Conservation (phyloP, 2,797 vertebrate species). For the Eulemur mongoz region DNA sequence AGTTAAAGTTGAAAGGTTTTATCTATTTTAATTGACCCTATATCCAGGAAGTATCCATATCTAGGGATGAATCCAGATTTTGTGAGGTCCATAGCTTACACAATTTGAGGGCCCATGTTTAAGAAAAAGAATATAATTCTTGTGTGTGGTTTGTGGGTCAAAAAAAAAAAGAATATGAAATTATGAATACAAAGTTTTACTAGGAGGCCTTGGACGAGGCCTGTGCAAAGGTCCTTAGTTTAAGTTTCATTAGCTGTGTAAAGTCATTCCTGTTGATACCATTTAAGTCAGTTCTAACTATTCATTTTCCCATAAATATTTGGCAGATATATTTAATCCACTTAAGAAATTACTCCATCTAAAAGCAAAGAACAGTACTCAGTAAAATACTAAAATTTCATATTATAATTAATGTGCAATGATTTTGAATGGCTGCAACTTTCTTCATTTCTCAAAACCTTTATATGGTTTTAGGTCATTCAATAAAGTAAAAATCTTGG, state of each 20-base stretch:
- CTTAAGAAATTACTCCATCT: conserved; percentile 2
- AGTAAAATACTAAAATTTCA: conserved; percentile 12
- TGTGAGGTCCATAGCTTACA: background rate
- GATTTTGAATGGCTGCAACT: background rate
- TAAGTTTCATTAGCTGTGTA: background rate
- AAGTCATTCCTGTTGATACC: background rate
- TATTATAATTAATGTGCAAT: conserved; percentile 1
- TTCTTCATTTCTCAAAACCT: background rate
- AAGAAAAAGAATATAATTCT: background rate
- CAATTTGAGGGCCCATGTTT: background rate
- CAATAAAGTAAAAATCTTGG: background rate
- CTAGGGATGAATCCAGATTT: background rate
- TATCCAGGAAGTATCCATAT: background rate
- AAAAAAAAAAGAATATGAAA: background rate
- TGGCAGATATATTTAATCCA: background rate
- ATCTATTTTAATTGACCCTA: background rate
- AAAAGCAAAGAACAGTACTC: background rate
- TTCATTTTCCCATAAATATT: background rate
- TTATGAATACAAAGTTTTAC: background rate
- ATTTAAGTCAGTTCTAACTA: background rate
- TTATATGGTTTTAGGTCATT: background rate
- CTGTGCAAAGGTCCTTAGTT: background rate
- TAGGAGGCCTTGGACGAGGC: background rate
- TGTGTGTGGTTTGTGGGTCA: background rate
- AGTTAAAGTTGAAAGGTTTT: background rate